Percentiles rank a stretch among this genome's conserved stretches.
Conservation (phyloP, 2,113 vertebrate genomes). For the Bettongia penicillata region DNA sequence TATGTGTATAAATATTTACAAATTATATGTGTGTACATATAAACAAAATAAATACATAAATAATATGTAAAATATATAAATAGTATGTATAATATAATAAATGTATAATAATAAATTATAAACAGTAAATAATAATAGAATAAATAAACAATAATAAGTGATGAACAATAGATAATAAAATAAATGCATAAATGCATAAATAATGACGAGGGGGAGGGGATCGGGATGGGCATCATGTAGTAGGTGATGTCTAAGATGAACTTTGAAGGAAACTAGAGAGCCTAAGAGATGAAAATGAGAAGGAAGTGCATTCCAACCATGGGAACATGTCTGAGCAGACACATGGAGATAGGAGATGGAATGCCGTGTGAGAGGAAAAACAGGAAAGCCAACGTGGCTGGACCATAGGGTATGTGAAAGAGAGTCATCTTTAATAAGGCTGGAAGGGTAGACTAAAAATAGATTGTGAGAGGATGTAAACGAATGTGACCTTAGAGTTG, state of each 20-base stretch:
- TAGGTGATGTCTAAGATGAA: too few species aligned
- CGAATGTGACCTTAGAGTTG: not conserved
- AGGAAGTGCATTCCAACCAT: not conserved
- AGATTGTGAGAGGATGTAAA: not conserved
- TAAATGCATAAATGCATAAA: not conserved
- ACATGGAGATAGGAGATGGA: not conserved
- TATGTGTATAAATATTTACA: not conserved
- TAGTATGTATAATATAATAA: not conserved
- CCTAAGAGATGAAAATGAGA: not conserved
- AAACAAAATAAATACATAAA: not conserved
- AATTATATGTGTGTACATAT: not conserved
- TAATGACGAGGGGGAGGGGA: too few species aligned
- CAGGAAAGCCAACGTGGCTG: not conserved
- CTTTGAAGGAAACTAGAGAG: too few species aligned
- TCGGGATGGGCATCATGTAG: not conserved
- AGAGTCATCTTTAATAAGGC: not conserved
- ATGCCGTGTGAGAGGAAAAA: not conserved
- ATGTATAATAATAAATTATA: not conserved
- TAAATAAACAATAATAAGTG: not conserved
- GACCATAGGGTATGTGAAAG: not conserved
- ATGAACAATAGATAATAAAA: not conserved
- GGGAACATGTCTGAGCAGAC: not conserved
- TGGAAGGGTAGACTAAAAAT: too few species aligned
- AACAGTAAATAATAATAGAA: not conserved
- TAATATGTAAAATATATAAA: too few species aligned